These are phyloP conservation scores for Pycnonotus jocosus DNA, from an alignment of 2,113 vertebrate species.

Conservation along the genomic window DNA sequence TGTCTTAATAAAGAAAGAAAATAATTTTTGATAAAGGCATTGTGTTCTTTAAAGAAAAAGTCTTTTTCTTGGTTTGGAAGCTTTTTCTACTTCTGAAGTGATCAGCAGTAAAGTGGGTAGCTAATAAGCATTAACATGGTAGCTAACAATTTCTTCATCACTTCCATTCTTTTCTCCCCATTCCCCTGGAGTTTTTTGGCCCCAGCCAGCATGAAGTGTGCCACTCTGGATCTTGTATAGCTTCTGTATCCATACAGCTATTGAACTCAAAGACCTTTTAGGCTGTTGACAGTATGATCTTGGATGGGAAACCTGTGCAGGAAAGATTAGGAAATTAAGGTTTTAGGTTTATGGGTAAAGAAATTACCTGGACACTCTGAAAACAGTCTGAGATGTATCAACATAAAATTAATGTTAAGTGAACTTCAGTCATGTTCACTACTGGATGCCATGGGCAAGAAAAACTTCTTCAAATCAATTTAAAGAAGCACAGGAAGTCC, in stretches of 20 bases:
- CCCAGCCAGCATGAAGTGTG: not conserved
- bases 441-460: not conserved
- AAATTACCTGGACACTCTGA: not conserved
- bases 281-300: not conserved
- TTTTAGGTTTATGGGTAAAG: not conserved
- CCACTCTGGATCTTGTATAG: not conserved
- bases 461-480: not conserved
- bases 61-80: not conserved
- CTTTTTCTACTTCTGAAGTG: not conserved
- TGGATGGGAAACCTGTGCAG: not conserved
- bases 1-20: not conserved
- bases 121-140: not conserved
- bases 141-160: not conserved
- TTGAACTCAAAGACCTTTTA: not conserved
- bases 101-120: not conserved
- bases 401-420: not conserved
- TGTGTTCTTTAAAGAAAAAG: not conserved
- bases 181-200: not conserved
- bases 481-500: not conserved
- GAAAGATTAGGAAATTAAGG: not conserved
- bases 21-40: not conserved
- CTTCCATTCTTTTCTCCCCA: fast-evolving
- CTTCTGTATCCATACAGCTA: not conserved
- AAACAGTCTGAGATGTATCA: not conserved
- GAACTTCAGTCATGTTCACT: not conserved